Conservation (phyloP, 2,113 vertebrate species). For the Neodon shergylaensis region DNA sequence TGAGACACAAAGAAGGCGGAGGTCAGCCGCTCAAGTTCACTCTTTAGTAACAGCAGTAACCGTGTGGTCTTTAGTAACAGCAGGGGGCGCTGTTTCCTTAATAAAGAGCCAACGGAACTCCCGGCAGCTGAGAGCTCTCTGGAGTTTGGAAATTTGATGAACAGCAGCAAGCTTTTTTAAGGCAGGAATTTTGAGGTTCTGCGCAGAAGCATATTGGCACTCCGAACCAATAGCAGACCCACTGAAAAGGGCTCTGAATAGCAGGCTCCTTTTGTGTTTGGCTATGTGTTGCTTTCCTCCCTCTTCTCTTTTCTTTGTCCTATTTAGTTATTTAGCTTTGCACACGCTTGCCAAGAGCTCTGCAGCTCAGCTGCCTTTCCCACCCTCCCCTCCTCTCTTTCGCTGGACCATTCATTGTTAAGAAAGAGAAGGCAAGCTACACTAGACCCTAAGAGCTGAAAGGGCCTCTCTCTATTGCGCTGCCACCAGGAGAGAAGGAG, state of each 20-base stretch:
- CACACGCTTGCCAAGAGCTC: neutral
- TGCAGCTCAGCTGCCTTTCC: neutral
- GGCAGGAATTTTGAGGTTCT: neutral
- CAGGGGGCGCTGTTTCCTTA: conserved; percentile 68
- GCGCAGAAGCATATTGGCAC: neutral
- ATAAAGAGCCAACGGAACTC: neutral
- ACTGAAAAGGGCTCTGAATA: too few species aligned
- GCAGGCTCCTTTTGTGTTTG: neutral
- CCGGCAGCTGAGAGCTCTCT: rapidly evolving
- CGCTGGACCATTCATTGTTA: rapidly evolving
- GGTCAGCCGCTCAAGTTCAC: neutral
- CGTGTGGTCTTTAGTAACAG: neutral
- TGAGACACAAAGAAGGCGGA: too few species aligned
- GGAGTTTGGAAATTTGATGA: too few species aligned
- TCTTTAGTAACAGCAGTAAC: conserved; percentile 53
- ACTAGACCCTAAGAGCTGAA: neutral
- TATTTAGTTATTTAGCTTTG: too few species aligned
- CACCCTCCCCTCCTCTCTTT: neutral
- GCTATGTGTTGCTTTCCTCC: neutral
- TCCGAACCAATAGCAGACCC: neutral
- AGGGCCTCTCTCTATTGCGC: rapidly evolving
- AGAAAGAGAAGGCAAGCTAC: neutral
- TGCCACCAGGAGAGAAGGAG: rapidly evolving
- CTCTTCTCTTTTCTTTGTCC: neutral
- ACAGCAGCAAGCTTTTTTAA: neutral